Evolutionary conservation across 1,140 invertebrate species (phyloP).

Genomic region (Trichonephila clavipes): DNA sequence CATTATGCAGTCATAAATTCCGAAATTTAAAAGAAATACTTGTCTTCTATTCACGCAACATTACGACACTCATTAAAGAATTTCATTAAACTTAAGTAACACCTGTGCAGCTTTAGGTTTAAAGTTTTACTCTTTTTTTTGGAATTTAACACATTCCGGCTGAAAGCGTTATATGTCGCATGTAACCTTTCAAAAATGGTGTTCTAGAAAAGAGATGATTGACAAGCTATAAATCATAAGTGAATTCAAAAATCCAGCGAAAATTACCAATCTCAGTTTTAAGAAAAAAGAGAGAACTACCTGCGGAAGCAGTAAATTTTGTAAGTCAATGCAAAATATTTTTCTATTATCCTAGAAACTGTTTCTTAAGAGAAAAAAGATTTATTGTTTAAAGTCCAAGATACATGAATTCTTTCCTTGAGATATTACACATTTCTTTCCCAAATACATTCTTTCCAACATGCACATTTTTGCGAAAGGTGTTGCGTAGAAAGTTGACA

Average conservation of each 20-base stretch:
- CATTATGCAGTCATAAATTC: too few relatives aligned
- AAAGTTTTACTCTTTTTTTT: neutral
- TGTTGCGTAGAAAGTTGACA: constrained; percentile 46
- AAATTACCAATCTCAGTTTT: neutral
- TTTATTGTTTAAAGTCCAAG: constrained; percentile 2
- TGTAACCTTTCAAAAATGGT: too few relatives aligned
- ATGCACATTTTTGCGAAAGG: constrained; percentile 57
- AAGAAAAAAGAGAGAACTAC: neutral
- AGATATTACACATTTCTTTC: constrained; percentile 13
- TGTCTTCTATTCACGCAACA: too few relatives aligned
- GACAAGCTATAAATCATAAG: neutral
- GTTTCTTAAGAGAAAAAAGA: neutral
- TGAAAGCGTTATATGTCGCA: too few relatives aligned
- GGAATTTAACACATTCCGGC: neutral
- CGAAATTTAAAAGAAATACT: too few relatives aligned
- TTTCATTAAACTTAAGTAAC: neutral
- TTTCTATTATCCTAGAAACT: neutral
- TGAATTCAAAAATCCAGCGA: neutral
- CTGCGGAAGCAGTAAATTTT: neutral
- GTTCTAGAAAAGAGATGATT: neutral
- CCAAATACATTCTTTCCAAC: constrained; percentile 20
- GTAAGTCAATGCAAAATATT: constrained; percentile 9
- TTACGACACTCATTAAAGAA: neutral
- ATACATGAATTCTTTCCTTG: constrained; percentile 10
- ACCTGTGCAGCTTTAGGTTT: neutral